phyloP scores from a whole-genome alignment of 1,140 invertebrate species.

The Heliothis subflexa region DNA sequence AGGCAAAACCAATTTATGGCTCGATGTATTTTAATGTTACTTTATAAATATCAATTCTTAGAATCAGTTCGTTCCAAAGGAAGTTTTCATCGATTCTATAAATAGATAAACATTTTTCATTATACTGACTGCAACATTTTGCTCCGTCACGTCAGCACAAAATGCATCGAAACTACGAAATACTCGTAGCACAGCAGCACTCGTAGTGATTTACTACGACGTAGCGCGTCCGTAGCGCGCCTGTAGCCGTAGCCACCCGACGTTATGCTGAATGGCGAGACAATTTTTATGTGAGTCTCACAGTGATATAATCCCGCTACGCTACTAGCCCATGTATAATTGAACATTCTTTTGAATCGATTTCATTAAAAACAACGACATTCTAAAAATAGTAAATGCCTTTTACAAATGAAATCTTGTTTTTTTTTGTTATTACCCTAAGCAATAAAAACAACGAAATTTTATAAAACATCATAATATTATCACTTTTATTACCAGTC shows the following conservation, averaged over 20 bases:
- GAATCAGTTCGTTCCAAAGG: conserved; percentile 7
- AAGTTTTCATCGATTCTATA: background rate
- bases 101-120: conserved; percentile 31
- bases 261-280: conserved; percentile 9
- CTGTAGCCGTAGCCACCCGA: conserved; percentile 7
- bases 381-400: conserved; percentile 43
- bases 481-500: conserved; percentile 57
- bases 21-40: background rate
- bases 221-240: conserved; percentile 26
- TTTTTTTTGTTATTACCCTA: conserved; percentile 38
- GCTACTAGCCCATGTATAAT: background rate
- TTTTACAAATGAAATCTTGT: conserved; percentile 30
- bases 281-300: conserved; percentile 19
- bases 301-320: conserved; percentile 2
- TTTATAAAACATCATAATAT: conserved; percentile 41
- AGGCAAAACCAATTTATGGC: background rate
- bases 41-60: conserved; percentile 16
- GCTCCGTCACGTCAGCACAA: conserved; percentile 12
- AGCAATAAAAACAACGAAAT: conserved; percentile 47
- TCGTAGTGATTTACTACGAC: conserved; percentile 37
- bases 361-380: conserved; percentile 27
- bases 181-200: too few relatives aligned
- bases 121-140: conserved; percentile 22
- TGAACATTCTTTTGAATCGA: conserved; percentile 27
- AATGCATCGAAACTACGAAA: conserved; percentile 28